Evolutionary conservation across 2,888 invertebrate genomes (phyloP).

Genomic region (Drosophila multiciliata): DNA sequence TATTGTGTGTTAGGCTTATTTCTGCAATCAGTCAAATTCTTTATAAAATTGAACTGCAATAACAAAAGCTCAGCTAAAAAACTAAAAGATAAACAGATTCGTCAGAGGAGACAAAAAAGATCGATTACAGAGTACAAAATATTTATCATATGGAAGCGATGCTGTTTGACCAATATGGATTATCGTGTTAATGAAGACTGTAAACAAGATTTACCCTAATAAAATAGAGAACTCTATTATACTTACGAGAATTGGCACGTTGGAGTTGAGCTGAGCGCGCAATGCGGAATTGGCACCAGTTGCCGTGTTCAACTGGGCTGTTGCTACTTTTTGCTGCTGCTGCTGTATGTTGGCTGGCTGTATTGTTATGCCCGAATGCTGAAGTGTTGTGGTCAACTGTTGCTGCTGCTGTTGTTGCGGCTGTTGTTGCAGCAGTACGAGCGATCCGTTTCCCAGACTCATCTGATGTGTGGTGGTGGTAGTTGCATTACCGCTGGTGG

Average conservation of each 20-base stretch:
- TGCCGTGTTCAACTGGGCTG: constrained; percentile 76
- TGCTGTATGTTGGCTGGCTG: constrained; percentile 83
- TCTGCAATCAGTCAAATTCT: background rate
- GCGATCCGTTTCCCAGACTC: constrained; percentile 83
- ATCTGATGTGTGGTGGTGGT: constrained; percentile 82
- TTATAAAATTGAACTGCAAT: background rate
- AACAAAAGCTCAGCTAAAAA: background rate
- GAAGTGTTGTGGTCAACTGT: constrained; percentile 68
- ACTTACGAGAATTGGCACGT: constrained; percentile 90
- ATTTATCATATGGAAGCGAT: background rate
- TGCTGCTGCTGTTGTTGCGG: constrained; percentile 68
- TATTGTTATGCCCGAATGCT: constrained; percentile 82
- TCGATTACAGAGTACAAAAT: background rate
- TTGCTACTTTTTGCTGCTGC: constrained; percentile 57
- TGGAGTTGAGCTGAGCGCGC: constrained; percentile 83
- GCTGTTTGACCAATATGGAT: background rate
- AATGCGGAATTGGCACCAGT: constrained; percentile 85
- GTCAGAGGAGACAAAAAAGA: background rate
- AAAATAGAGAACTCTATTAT: background rate
- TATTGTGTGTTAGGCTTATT: background rate
- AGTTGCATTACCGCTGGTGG: constrained; percentile 54
- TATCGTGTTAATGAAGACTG: background rate
- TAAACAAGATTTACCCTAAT: no score
- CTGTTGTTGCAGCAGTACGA: constrained; percentile 83
- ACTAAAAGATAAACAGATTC: background rate